Base-by-base conservation (phyloP, 2,888 invertebrate genomes). In the Thalpophila matura region DNA sequence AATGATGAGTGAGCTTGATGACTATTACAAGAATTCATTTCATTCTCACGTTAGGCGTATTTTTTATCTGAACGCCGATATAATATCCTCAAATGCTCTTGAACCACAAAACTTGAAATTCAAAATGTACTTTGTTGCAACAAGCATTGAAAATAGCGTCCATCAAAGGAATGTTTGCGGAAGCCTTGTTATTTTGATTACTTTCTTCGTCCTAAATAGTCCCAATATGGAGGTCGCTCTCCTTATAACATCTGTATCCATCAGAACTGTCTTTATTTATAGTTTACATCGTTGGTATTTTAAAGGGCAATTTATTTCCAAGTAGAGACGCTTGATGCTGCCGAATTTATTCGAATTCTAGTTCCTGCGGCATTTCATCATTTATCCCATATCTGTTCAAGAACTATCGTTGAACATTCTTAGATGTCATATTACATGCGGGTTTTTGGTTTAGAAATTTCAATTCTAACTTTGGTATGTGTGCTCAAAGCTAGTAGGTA, bases 401-500 rank as follows among this genome's bases (percentile, higher is more conserved):
- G 18, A 5, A 6, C n/a, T 38, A 31, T 40, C n/a, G 14, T 4
- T 16, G 42, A 31, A 27, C 5, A 37, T 26, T 14, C 9, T 20
- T 22, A 29, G 12, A 35, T 5, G 33, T 26, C 9, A 35, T 22
- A 7, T n/a, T n/a, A n/a, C n/a, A n/a, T n/a, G n/a, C n/a, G 9
- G 40, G 9, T 35, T 27, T 37, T 43, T 46, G 7, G 20, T 40
- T 45, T 57, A 14, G 1, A 38, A 67, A 57, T 67, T 43, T 29
- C 7, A 38, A 40, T 27, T 27, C 38, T 40, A 46, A 40, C 27
- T 60, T 38, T 16, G 60, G 22, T 31, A 20, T 14, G 49, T 38
- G n/a, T 22, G 61, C 14, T 40, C 18, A 20, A 18, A 29, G 16
- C 70, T n/a, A n/a, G n/a, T n/a, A 60, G 20, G 29, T 35, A 69